Conservation (phyloP, 2,888 invertebrate species). For the Cantharis rufa region DNA sequence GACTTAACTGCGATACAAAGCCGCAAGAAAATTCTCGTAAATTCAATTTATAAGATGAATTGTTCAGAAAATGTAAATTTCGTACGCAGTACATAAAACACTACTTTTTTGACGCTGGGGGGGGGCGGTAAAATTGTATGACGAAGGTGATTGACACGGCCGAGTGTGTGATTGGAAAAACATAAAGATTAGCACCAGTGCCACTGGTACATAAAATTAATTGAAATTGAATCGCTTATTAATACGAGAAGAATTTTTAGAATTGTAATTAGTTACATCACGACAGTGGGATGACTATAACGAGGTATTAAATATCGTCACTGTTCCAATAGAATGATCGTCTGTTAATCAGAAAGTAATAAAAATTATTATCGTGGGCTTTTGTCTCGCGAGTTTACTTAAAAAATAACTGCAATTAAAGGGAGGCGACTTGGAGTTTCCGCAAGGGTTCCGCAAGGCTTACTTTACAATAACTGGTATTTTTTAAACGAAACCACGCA, state of each 20-base stretch:
- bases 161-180: neutral
- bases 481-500: neutral
- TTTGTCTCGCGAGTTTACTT: neutral
- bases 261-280: neutral
- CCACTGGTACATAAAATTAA: neutral
- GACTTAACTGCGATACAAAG: neutral
- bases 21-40: neutral
- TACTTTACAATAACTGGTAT: neutral
- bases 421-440: neutral
- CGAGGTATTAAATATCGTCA: neutral
- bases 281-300: neutral
- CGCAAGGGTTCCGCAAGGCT: neutral
- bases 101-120: neutral
- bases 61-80: neutral
- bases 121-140: neutral
- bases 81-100: too few species aligned
- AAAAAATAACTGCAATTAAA: neutral
- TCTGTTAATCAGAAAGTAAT: neutral
- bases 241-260: neutral
- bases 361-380: neutral
- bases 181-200: neutral
- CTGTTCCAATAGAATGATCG: neutral
- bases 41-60: neutral
- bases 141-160: neutral
- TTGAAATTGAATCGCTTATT: neutral